These are phyloP conservation scores for Ceratosolen fusciceps DNA, from an alignment of 1,140 invertebrate genomes.

Conservation along the genomic window DNA sequence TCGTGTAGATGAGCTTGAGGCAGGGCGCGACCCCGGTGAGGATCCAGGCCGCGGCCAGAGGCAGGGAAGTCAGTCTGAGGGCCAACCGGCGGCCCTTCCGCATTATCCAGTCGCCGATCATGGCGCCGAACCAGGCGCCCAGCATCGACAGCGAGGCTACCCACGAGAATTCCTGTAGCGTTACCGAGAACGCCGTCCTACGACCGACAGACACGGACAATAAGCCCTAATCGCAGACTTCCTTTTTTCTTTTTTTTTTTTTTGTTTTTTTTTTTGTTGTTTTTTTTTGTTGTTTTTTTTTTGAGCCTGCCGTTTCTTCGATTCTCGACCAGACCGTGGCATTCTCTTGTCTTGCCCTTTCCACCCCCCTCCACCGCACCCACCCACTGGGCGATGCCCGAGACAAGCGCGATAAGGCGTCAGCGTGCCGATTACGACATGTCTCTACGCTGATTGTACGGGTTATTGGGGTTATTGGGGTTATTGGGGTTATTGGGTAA, in stretches of 20 bases:
- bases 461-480: not conserved
- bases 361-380: too few species aligned
- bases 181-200: slow-evolving; percentile 76
- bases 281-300: not conserved
- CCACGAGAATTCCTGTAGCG: slow-evolving; percentile 85
- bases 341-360: too few species aligned
- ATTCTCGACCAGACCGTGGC: not conserved
- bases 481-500: not conserved
- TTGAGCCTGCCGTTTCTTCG: not conserved
- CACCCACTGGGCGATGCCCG: not conserved
- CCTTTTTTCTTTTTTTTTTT: not conserved
- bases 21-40: slow-evolving; percentile 81
- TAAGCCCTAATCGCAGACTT: not conserved
- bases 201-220: not conserved
- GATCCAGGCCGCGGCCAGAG: slow-evolving; percentile 83
- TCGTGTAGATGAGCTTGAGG: slow-evolving; percentile 83
- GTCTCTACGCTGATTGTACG: not conserved
- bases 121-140: slow-evolving; percentile 83
- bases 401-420: not conserved
- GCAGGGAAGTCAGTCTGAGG: slow-evolving; percentile 78
- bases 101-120: slow-evolving; percentile 83
- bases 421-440: not conserved
- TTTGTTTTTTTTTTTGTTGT: not conserved
- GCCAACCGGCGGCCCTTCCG: slow-evolving; percentile 79
- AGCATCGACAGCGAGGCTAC: slow-evolving; percentile 84